Conservation (phyloP, 2,113 vertebrate genomes). For the Pardalotus punctatus region DNA sequence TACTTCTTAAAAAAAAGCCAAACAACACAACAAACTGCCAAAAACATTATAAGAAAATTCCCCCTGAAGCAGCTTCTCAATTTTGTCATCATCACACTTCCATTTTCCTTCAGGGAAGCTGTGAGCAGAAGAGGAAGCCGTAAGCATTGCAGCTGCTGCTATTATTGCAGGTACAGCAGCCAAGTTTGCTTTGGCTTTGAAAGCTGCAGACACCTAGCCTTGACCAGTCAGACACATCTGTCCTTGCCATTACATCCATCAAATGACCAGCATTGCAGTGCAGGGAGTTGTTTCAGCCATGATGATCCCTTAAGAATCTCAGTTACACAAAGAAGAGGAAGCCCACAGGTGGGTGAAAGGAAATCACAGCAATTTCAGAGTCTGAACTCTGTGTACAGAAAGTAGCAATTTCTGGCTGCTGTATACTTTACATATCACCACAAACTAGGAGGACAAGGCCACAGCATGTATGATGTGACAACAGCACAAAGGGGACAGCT, state of each 20-base stretch:
- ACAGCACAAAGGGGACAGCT: neutral
- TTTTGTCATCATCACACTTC: neutral
- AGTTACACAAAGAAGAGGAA: neutral
- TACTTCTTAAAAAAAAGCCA: neutral
- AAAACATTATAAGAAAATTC: neutral
- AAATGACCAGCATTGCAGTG: neutral
- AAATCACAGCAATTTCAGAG: neutral
- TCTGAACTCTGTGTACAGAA: neutral
- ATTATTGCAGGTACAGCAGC: neutral
- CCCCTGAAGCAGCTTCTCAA: neutral
- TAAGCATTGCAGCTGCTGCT: neutral
- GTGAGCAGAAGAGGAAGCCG: neutral
- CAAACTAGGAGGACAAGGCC: neutral
- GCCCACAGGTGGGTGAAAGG: neutral
- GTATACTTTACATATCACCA: constrained; percentile 12
- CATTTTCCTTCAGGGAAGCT: neutral
- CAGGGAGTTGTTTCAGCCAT: neutral
- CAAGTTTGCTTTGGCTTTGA: neutral
- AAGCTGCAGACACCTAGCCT: neutral
- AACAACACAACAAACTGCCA: neutral
- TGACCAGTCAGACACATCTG: neutral
- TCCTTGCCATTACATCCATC: neutral
- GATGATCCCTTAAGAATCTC: neutral
- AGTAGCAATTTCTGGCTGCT: neutral
- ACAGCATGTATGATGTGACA: rapidly evolving